A percentile compares a stretch with the other conserved stretches of the same genome.
These are phyloP conservation scores for Triplophysa bombifrons DNA, from an alignment of 2,797 vertebrate species.

Conservation along the genomic window DNA sequence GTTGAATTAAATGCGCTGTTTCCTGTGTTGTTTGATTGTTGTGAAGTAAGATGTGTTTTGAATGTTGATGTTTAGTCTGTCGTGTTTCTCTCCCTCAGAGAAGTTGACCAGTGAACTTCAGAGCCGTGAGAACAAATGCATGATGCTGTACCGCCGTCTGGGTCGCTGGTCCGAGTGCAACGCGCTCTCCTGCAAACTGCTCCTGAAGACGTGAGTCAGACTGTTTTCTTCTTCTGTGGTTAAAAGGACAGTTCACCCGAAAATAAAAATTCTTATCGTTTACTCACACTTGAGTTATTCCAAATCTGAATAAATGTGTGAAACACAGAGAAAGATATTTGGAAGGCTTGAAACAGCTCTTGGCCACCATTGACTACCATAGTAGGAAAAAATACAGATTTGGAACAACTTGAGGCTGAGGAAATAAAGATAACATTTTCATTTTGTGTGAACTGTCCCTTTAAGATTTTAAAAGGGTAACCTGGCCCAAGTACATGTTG, in stretches of 20 bases:
- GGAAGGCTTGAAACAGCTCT: too few relatives aligned
- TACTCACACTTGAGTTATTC: too few relatives aligned
- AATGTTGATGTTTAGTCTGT: background rate
- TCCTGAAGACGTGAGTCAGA: constrained; percentile 89
- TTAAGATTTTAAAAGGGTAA: background rate
- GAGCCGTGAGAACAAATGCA: constrained; percentile 95
- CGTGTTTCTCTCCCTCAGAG: constrained; percentile 73
- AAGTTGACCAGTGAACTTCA: constrained; percentile 97
- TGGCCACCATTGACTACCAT: too few relatives aligned
- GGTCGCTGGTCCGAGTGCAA: constrained; percentile 93
- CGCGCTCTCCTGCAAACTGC: constrained; percentile 87
- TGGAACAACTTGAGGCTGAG: too few relatives aligned
- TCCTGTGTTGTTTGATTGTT: background rate
- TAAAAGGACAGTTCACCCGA: too few relatives aligned
- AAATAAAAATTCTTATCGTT: too few relatives aligned
- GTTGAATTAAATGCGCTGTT: background rate
- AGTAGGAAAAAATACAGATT: too few relatives aligned
- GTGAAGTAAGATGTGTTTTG: background rate
- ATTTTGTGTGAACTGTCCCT: too few relatives aligned
- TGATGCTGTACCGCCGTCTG: constrained; percentile 92
- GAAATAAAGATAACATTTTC: too few relatives aligned
- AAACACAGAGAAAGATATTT: too few relatives aligned
- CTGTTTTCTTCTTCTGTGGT: background rate
- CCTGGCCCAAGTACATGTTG: background rate
- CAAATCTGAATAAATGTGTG: too few relatives aligned